Evolutionary conservation across 2,888 invertebrate species (phyloP).

Genomic region (Calliopum simillimum): DNA sequence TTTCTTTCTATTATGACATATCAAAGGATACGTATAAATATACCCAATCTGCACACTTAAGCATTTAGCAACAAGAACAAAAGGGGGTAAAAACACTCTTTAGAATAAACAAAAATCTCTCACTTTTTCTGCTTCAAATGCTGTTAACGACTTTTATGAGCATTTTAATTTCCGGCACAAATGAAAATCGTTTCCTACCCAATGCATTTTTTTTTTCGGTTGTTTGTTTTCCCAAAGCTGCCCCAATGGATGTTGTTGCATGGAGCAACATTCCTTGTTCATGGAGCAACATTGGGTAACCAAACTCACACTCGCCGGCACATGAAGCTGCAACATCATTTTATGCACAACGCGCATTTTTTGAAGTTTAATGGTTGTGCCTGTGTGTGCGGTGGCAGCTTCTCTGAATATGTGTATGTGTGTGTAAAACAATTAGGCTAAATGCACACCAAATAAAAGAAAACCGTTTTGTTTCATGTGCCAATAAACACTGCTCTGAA

Average conservation of each 20-base stretch:
- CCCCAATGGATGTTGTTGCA: too few species aligned
- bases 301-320: not conserved
- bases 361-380: not conserved
- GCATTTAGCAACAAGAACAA: not conserved
- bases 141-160: conserved; percentile 44
- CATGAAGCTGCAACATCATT: conserved; percentile 9
- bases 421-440: conserved; percentile 10
- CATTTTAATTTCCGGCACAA: conserved; percentile 42
- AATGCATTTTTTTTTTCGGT: too few species aligned
- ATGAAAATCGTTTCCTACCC: conserved; percentile 34
- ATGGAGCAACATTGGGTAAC: not conserved
- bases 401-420: not conserved
- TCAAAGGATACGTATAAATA: conserved; percentile 18
- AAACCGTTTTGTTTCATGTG: too few species aligned
- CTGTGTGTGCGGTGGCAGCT: not conserved
- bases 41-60: not conserved
- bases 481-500: too few species aligned
- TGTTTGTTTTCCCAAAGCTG: too few species aligned
- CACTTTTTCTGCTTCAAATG: conserved; percentile 35
- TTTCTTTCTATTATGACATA: conserved; percentile 10
- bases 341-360: conserved; percentile 8
- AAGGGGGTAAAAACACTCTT: not conserved
- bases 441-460: too few species aligned
- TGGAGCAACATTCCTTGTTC: conserved; percentile 18
- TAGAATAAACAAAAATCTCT: not conserved